Conservation (phyloP, 2,888 invertebrate genomes). For the Scaptomyza flava region DNA sequence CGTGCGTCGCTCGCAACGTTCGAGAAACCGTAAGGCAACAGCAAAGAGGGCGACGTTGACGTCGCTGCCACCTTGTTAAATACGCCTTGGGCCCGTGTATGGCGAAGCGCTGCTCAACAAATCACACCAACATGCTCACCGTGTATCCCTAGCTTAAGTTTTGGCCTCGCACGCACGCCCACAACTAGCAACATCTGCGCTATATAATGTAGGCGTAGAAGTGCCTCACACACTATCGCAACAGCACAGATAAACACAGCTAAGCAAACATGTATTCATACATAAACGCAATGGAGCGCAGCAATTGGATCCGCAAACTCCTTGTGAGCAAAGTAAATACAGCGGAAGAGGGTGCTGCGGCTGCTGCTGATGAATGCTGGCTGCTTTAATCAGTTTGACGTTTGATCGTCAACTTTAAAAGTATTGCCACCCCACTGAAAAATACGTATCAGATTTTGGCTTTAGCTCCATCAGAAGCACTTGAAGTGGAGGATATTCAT, state of each 20-base stretch:
- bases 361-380: background rate
- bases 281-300: slow-evolving; percentile 12
- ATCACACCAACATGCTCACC: too few species aligned
- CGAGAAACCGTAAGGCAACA: too few species aligned
- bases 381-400: slow-evolving; percentile 45
- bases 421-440: slow-evolving; percentile 32
- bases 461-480: slow-evolving; percentile 26
- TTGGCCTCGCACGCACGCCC: slow-evolving; percentile 57
- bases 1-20: too few species aligned
- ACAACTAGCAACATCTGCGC: slow-evolving; percentile 59
- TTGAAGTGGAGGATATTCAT: slow-evolving; percentile 49
- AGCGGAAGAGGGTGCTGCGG: background rate
- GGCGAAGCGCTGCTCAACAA: too few species aligned
- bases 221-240: slow-evolving; percentile 48
- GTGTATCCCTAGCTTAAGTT: too few species aligned
- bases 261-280: slow-evolving; percentile 34
- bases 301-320: slow-evolving; percentile 40
- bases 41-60: too few species aligned
- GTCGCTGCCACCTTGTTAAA: too few species aligned
- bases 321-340: slow-evolving; percentile 41
- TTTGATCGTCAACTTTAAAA: slow-evolving; percentile 41
- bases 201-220: slow-evolving; percentile 64
- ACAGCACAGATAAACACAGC: slow-evolving; percentile 48
- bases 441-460: slow-evolving; percentile 28
- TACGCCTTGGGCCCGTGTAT: too few species aligned